Evolutionary conservation across 2,113 vertebrate species (phyloP), one percentile per base, ranked within the genome.

Genomic region (Crotophaga sulcirostris): DNA sequence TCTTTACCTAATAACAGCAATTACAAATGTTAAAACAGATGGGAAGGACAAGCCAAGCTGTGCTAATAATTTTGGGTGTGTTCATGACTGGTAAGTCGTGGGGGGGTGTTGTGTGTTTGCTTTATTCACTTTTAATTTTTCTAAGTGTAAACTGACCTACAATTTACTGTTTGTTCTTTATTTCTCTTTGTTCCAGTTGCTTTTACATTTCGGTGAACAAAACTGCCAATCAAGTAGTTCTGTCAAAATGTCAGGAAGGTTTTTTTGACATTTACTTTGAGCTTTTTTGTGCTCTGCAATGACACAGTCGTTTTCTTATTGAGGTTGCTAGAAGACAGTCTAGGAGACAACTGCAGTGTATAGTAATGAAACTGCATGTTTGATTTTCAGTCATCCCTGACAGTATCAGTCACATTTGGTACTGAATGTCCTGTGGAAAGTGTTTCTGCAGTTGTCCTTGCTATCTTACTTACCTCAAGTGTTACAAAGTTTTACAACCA

Each of bases 1-100:
- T 60, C 67, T 49, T 82, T 52, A 13, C 56, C 36, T 5, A 3
- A 18, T 56, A 40, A 44, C 40, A 78, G n/a, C 76, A 29, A 4
- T 31, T 62, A 10, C n/a, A 42, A 29, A 45, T 15, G 40, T 55
- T 83, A 42, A 38, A 80, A 44, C 45, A 77, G 42, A 96, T 96
- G 96, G 79, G 77, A 88, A 58, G 89, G 68, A 11, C 55, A 36
- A 85, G 42, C n/a, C 79, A 42, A 40, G 59, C 77, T 45, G 33
- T 75, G 72, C 40, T 91, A 40, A 31, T 67, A 8, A 34, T 93
- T 84, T 44, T 90, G 2, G 52, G 2, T 34, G 18, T 56, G 26
- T 51, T 93, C 56, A 18, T n/a, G 47, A 83, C 91, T 25, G 95
- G 97, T 97, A 91, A 97, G 97, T 95, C 76, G 67, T 42, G 16